Evolutionary conservation across 2,113 vertebrate species (phyloP), one percentile per base, ranked within the genome.

Genomic region (Anser cygnoides): DNA sequence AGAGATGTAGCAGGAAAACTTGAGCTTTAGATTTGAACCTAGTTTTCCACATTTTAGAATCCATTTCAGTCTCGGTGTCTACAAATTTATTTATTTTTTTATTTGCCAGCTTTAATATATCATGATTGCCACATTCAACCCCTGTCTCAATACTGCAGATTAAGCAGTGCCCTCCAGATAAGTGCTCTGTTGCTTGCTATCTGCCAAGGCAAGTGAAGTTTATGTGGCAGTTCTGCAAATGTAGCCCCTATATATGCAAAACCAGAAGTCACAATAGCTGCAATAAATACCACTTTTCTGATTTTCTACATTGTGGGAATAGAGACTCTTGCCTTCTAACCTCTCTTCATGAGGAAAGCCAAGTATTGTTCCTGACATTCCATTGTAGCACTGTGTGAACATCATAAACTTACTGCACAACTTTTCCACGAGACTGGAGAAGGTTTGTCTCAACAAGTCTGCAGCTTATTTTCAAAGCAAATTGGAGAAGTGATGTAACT

Each of bases 81-180:
- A 59, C 21, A 52, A 22, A 7, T 26, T 23, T 59, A 46, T 49
- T 49, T 46, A 46, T 46, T 49, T 49, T 13, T 75, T 59, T 72
- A 57, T n/a, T 87, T 77, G 2, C 12, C 22, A 63, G 37, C 29
- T 65, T 84, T 77, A 62, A 59, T 49, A 14, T 81, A 12, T 19
- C 58, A 84, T 17, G 84, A 20, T 61, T 65, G 15, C 49, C 18
- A 55, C 16, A 50, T 84, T 77, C 28, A 59, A 20, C 2, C 1
- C 18, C 79, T 70, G 41, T 17, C 22, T 44, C 0, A 0, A 4
- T n/a, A 31, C 22, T 5, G 29, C 31, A 28, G 65, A 58, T 62
- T 35, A 59, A 66, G 18, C 43, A 68, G 14, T 77, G 23, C 10
- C 46, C 28, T 81, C 58, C 39, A 58, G 35, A 4, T 29, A 72